Base-by-base conservation (phyloP, 2,888 invertebrate species). In the Ypsolopha scabrella region DNA sequence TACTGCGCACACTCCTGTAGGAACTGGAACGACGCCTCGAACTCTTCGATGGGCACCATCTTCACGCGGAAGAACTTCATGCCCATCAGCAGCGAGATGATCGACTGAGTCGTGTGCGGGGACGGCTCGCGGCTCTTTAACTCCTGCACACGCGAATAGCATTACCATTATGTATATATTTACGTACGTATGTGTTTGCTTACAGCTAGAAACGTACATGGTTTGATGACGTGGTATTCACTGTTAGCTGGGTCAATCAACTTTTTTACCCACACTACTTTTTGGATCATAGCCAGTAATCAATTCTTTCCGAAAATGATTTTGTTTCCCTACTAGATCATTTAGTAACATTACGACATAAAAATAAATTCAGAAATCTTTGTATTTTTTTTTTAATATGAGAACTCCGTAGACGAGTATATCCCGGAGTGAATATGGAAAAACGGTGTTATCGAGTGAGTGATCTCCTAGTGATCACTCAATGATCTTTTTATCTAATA, bases 21-120 rank as follows among this genome's bases (percentile, higher is more conserved):
- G 73, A 99, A 99, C 80, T 97, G 96, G 73, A 99, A 98, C 0
- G 98, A 98, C 0, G 97, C 97, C 72, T 99, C 99, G 76, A 99
- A 99, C 80, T 99, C 99, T 80, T 99, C 98, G 55, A 99, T 99
- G 0, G 99, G 99, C 50, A 98, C 99, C 97, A 99, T 99, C 65
- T 92, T 92, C 1, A 92, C 92, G 7, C 92, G 87, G 78, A 99
- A 99, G 86, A 99, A 99, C 83, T 99, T 99, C 97, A 99, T 99
- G 51, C 99, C 99, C 98, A 99, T 99, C 35, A 99, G 86, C 39
- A 99, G 87, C 41, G 97, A 97, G 62, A 99, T 99, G 57, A 99
- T 97, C 74, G 96, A 95, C 68, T 98, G 98, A 0, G 95, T 94
- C 1, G 93, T 93, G 61, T 93, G 92, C 0, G 96, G 94, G n/a